phyloP scores from a whole-genome alignment of 1,140 invertebrate species.

The Wasmannia auropunctata region DNA sequence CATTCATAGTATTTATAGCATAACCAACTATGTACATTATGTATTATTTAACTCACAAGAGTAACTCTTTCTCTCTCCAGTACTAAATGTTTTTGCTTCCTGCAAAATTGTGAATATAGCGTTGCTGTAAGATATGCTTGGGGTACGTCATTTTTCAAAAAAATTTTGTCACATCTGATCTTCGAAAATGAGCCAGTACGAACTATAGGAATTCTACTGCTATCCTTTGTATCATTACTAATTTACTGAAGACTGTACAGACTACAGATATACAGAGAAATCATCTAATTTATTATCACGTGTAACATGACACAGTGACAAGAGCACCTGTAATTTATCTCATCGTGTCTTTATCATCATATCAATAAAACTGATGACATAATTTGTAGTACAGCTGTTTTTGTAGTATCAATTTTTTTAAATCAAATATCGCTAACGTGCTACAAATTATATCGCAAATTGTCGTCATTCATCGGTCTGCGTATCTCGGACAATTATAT shows the following conservation, averaged over 20 bases:
- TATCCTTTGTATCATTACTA: not conserved
- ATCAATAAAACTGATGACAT: constrained; percentile 61
- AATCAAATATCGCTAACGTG: not conserved
- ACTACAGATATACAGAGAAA: not conserved
- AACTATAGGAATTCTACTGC: not conserved
- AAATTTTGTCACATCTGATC: not conserved
- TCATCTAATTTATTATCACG: constrained; percentile 5
- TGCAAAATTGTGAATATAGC: not conserved
- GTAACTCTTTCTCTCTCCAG: not conserved
- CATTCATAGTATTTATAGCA: constrained; percentile 27
- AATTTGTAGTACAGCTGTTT: constrained; percentile 1
- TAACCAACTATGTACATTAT: constrained; percentile 24
- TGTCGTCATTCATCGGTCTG: not conserved
- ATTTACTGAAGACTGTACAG: constrained; percentile 1
- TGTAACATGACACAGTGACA: not conserved
- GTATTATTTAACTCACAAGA: constrained; percentile 17
- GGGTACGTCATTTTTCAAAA: not conserved
- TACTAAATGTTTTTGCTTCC: not conserved
- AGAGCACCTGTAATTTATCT: constrained; percentile 62
- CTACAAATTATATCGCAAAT: constrained; percentile 12
- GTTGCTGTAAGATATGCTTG: not conserved
- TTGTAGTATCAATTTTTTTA: not conserved
- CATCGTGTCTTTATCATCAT: constrained; percentile 49
- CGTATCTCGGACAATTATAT: not conserved
- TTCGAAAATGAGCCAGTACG: not conserved